Conservation (phyloP, 2,888 invertebrate genomes). For the Laothoe populi region DNA sequence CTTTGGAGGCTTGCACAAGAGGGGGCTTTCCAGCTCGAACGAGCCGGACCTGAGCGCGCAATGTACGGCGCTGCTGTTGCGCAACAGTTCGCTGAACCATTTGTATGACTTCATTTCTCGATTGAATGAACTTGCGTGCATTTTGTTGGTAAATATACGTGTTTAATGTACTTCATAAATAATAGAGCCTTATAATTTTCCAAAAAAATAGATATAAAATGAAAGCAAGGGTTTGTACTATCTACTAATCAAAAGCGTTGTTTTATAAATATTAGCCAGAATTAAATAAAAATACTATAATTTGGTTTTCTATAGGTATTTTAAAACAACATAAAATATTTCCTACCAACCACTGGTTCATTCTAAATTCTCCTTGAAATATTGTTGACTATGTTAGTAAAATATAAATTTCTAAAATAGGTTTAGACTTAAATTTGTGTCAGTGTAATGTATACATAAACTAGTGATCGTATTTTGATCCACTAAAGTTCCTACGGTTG, state of each 20-base stretch:
- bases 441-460: neutral
- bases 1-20: constrained; percentile 67
- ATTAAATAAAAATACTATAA: too few relatives aligned
- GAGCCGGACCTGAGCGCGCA: constrained; percentile 65
- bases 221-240: too few relatives aligned
- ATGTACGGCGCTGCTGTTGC: constrained; percentile 55
- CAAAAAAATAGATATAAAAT: neutral
- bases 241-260: too few relatives aligned
- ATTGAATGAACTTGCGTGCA: constrained; percentile 43
- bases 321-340: too few relatives aligned
- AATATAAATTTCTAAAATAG: neutral
- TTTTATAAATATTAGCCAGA: too few relatives aligned
- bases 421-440: neutral
- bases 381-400: neutral
- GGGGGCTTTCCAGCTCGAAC: constrained; percentile 64
- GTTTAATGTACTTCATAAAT: neutral
- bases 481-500: neutral
- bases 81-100: constrained; percentile 80
- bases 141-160: constrained; percentile 33
- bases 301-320: too few relatives aligned
- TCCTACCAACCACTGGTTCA: too few relatives aligned
- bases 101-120: constrained; percentile 35
- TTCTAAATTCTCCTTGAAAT: too few relatives aligned
- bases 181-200: neutral
- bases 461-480: neutral